Evolutionary conservation across 2,113 vertebrate species (phyloP).

Genomic region (Microtus oregoni): DNA sequence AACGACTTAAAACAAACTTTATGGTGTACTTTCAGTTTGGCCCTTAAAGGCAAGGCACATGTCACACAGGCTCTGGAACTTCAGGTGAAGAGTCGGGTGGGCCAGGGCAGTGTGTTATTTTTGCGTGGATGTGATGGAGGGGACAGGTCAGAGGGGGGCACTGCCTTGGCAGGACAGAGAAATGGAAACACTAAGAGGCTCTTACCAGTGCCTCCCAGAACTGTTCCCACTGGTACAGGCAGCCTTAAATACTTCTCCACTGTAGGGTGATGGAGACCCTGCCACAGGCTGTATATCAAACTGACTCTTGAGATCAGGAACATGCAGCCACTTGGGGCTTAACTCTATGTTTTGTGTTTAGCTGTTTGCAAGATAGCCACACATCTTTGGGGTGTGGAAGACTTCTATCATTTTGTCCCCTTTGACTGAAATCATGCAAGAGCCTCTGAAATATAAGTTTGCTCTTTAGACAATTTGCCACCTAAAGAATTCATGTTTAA

Average conservation of each 20-base stretch:
- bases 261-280: neutral
- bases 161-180: neutral
- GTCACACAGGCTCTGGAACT: neutral
- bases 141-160: neutral
- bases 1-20: neutral
- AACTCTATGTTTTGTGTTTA: conserved; percentile 31
- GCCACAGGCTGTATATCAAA: neutral
- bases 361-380: conserved; percentile 27
- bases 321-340: neutral
- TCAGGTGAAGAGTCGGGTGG: neutral
- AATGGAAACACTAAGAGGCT: neutral
- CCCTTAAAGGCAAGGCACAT: neutral
- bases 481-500: conserved; percentile 37
- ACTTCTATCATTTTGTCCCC: conserved; percentile 9
- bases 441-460: neutral
- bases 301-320: conserved; percentile 13
- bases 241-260: neutral
- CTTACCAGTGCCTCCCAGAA: neutral
- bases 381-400: conserved; percentile 17
- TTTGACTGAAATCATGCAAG: conserved; percentile 25
- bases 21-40: neutral
- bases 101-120: neutral
- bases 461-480: neutral
- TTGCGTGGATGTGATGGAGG: neutral
- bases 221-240: neutral